Evolutionary conservation across 2,797 vertebrate genomes (phyloP).

Genomic region (Sciurus carolinensis): DNA sequence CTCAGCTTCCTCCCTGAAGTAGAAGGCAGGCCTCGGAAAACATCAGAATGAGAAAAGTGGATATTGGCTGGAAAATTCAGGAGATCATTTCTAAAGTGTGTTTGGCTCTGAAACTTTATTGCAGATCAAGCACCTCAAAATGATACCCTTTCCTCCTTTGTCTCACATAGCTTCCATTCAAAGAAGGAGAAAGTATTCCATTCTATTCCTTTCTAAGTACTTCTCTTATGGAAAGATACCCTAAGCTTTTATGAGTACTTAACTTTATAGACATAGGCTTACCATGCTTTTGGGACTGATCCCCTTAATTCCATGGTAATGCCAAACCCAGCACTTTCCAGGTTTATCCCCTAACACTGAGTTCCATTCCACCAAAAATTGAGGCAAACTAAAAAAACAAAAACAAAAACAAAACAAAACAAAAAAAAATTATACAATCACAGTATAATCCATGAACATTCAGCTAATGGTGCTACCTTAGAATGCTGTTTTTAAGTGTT

Average conservation of each 20-base stretch:
- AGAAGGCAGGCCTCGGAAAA: too few relatives aligned
- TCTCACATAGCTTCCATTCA: constrained; percentile 36
- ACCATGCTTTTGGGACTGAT: background rate
- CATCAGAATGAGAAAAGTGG: too few relatives aligned
- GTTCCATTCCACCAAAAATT: background rate
- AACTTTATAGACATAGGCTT: background rate
- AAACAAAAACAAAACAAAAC: too few relatives aligned
- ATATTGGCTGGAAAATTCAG: too few relatives aligned
- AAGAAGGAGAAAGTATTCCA: constrained; percentile 49
- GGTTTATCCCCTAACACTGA: background rate
- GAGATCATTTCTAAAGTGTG: background rate
- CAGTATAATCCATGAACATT: background rate
- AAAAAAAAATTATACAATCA: background rate
- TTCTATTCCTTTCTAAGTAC: background rate
- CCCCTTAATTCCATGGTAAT: background rate
- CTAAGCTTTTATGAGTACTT: background rate
- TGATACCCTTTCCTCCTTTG: constrained; percentile 47
- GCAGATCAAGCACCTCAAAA: constrained; percentile 29
- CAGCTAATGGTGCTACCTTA: too few relatives aligned
- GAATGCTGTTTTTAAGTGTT: background rate
- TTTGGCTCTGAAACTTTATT: constrained; percentile 17
- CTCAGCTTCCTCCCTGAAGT: too few relatives aligned
- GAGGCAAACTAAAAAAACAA: background rate
- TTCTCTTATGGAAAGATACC: background rate
- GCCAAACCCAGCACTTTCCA: background rate